A percentile compares a stretch with the other conserved stretches of the same genome.
Evolutionary conservation across 2,113 vertebrate species (phyloP).

Genomic region (Caloenas nicobarica): DNA sequence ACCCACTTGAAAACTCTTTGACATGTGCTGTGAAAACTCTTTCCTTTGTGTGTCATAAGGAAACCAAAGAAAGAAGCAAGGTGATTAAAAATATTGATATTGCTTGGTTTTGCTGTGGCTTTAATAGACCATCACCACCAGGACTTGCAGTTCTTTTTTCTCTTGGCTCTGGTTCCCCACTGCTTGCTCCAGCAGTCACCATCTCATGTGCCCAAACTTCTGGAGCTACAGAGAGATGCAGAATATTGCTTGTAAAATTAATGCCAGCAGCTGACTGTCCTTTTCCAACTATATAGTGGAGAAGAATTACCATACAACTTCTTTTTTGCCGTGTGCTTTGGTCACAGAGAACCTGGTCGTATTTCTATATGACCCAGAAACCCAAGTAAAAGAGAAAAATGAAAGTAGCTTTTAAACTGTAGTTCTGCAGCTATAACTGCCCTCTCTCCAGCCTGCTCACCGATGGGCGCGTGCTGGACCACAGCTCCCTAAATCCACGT

Average conservation of each 20-base stretch:
- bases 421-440: not conserved
- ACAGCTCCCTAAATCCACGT: not conserved
- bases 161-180: fast-evolving
- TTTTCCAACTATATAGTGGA: not conserved
- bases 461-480: fast-evolving
- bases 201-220: not conserved
- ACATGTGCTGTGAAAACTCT: not conserved
- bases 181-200: fast-evolving
- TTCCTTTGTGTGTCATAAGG: not conserved
- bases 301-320: not conserved
- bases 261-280: not conserved
- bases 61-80: not conserved
- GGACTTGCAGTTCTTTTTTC: not conserved
- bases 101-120: not conserved
- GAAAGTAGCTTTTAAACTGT: not conserved
- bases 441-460: not conserved
- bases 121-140: not conserved
- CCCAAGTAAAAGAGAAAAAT: not conserved
- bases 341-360: not conserved
- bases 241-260: not conserved
- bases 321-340: not conserved
- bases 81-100: not conserved
- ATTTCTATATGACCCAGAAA: not conserved
- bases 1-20: not conserved
- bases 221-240: not conserved